Base-by-base conservation (phyloP, 2,888 invertebrate species). In the Agriopis marginaria region DNA sequence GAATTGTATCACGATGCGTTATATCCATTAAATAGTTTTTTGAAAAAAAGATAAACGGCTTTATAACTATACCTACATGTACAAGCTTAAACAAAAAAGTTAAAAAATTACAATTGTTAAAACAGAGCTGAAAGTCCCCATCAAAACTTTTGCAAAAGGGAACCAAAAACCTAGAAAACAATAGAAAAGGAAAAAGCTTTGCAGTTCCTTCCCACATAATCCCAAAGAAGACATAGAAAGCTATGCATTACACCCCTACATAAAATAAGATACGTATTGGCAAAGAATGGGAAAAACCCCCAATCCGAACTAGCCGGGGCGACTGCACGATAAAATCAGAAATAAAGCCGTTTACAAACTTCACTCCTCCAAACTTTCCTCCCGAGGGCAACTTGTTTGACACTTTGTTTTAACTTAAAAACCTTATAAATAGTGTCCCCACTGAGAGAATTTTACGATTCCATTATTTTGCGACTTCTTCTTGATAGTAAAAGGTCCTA, bases 371-470 rank as follows among this genome's bases (percentile, higher is more conserved):
- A 78, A 90, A 90, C 85, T 88, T 86, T 61, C 62, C 69, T 86
- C 88, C 88, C 88, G 62, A 68, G 84, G 85, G 85, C 70, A 77
- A 80, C 80, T 87, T 85, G 86, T 90, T 89, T 88, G 90, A 89
- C 89, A 91, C 89, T 89, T 90, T 83, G 84, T 85, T 86, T 87
- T 85, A 87, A 89, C 86, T 87, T 88, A 86, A 85, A 77, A 88
- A 89, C 84, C 88, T 87, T 88, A 87, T 89, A 90, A 89, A 89
- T 89, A 90, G 89, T 89, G 86, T 86, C 86, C 86, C 86, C 72
- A 71, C 74, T 84, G 86, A 80, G 78, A 80, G 76, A 87, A 85
- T 87, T 87, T 85, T 81, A 81, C 83, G 82, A 86, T 86, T 85
- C 83, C 84, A 80, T 82, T 82, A 82, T 80, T 80, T 80, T 80